A percentile compares a stretch with the other conserved stretches of the same genome.
Conservation (phyloP, 1,140 invertebrate species). For the Belonocnema kinseyi region DNA sequence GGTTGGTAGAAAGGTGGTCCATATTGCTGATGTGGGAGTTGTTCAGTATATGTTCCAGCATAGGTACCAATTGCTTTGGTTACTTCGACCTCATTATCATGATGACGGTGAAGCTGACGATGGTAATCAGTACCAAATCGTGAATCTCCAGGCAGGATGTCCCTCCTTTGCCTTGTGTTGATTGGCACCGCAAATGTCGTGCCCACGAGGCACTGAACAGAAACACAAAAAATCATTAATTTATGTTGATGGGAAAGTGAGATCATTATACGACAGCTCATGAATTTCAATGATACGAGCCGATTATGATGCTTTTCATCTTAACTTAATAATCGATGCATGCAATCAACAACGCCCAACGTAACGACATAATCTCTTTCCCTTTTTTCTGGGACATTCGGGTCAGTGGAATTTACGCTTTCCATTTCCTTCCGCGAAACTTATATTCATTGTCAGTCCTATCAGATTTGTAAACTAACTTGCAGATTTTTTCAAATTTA, state of each 20-base stretch:
- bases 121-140: conserved; percentile 62
- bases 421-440: conserved; percentile 23
- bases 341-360: too few species aligned
- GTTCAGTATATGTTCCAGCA: conserved; percentile 35
- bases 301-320: too few species aligned
- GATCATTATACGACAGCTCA: too few species aligned
- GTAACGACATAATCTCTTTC: too few species aligned
- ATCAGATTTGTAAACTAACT: conserved; percentile 12
- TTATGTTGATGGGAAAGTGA: background rate
- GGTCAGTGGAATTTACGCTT: conserved; percentile 1
- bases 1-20: conserved; percentile 47
- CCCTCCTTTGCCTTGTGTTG: conserved; percentile 42
- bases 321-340: too few species aligned
- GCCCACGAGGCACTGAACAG: conserved; percentile 59
- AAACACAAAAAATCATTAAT: conserved; percentile 35
- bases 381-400: background rate
- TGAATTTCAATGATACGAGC: too few species aligned
- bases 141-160: conserved; percentile 67
- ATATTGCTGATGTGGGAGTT: conserved; percentile 36
- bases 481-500: background rate
- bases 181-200: conserved; percentile 44
- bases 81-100: conserved; percentile 42
- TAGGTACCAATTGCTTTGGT: conserved; percentile 37
- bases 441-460: conserved; percentile 2
- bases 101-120: conserved; percentile 52